Evolutionary conservation across 1,140 invertebrate genomes (phyloP).

Genomic region (Schmidtea mediterranea): DNA sequence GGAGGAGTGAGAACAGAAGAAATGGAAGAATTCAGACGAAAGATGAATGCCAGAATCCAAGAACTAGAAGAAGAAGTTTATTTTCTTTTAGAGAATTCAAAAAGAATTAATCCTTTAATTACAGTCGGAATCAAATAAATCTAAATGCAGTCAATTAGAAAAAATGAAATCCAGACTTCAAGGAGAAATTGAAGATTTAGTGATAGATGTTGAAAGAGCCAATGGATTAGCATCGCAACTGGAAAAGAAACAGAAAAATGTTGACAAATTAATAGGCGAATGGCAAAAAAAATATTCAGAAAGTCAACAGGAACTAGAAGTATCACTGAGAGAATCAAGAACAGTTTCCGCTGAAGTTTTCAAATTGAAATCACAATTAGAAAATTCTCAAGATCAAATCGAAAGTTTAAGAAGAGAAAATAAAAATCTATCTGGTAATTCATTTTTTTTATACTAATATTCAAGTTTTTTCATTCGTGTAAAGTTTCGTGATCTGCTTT

Average conservation of each 20-base stretch:
- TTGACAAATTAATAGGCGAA: slow-evolving; percentile 95
- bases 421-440: slow-evolving; percentile 65
- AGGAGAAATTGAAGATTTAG: slow-evolving; percentile 87
- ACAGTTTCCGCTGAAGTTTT: slow-evolving; percentile 97
- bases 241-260: slow-evolving; percentile 97
- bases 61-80: slow-evolving; percentile 73
- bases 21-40: slow-evolving; percentile 87
- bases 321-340: slow-evolving; percentile 89
- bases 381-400: slow-evolving; percentile 77
- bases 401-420: slow-evolving; percentile 91
- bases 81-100: slow-evolving; percentile 41
- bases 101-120: slow-evolving; percentile 80
- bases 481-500: no score
- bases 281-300: slow-evolving; percentile 98
- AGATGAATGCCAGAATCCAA: slow-evolving; percentile 70
- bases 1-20: slow-evolving; percentile 82
- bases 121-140: slow-evolving; percentile 37
- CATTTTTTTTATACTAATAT: no score
- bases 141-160: slow-evolving; percentile 85
- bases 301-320: slow-evolving; percentile 65
- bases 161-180: slow-evolving; percentile 84
- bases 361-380: slow-evolving; percentile 84
- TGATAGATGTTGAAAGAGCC: slow-evolving; percentile 73
- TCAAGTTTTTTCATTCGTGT: no score
- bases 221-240: slow-evolving; percentile 39